Conservation (phyloP, 2,888 invertebrate species). For the Notodonta dromedarius region DNA sequence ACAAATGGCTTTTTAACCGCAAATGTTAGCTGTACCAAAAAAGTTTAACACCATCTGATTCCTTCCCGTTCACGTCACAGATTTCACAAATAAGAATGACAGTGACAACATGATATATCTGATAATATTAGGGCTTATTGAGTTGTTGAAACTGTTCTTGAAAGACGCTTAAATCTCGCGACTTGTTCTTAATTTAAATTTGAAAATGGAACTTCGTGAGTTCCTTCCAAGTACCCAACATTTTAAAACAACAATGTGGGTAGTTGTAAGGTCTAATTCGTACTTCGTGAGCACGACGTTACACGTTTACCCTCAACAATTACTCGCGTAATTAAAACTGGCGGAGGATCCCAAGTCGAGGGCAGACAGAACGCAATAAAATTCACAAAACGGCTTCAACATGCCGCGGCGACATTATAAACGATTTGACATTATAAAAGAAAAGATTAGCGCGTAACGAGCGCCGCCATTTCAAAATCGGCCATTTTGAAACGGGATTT, state of each 20-base stretch:
- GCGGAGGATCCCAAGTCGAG: slow-evolving; percentile 11
- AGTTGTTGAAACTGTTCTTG: too few relatives aligned
- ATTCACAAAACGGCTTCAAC: slow-evolving; percentile 23
- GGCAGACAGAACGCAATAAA: slow-evolving; percentile 25
- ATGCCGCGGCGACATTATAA: slow-evolving; percentile 27
- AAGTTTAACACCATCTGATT: neutral
- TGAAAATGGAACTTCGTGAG: too few relatives aligned
- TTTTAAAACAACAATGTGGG: neutral
- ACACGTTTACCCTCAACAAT: neutral
- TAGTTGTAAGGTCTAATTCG: neutral
- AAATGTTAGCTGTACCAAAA: too few relatives aligned
- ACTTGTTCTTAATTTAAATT: too few relatives aligned
- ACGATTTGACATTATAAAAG: slow-evolving; percentile 33
- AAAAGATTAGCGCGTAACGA: slow-evolving; percentile 32
- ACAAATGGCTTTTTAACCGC: too few relatives aligned
- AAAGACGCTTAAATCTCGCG: too few relatives aligned
- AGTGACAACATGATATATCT: too few relatives aligned
- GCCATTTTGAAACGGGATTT: slow-evolving; percentile 44
- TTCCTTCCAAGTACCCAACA: too few relatives aligned
- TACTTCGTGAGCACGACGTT: neutral
- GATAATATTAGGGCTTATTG: too few relatives aligned
- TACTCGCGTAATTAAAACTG: slow-evolving; percentile 15
- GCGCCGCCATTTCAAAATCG: slow-evolving; percentile 34
- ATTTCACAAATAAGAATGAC: too few relatives aligned
- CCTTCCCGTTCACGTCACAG: neutral